Base-by-base conservation (phyloP, 2,888 invertebrate genomes). In the Anarsia innoxiella region DNA sequence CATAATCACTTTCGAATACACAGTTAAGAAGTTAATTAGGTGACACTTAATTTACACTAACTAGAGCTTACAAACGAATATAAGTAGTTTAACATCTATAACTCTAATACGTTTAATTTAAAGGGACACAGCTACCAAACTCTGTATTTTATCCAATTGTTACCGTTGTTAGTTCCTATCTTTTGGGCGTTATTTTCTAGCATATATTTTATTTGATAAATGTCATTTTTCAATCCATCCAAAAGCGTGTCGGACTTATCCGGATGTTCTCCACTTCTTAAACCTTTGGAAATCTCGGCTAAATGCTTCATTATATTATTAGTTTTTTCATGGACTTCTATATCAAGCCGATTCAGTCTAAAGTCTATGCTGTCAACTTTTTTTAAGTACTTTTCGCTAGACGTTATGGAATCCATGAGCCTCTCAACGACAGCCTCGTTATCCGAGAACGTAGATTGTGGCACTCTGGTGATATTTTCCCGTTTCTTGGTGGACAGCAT, bases 361-460 rank as follows among this genome's bases (percentile, higher is more conserved):
- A 72, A 84, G 45, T 80, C 77, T 37, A 85, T 78, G 44, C 68
- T 72, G 23, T 84, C 83, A n/a, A 84, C 63, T 56, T 79, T 82
- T 41, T 83, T 82, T 2, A 85, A 59, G 51, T 79, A 83, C 42
- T 72, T 80, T 50, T 83, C 84, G 47, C 76, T 80, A 2, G 77
- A 66, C 1, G 78, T 71, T 14, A 86, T 66, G 1, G 69, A 67
- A 4, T 84, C 80, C 66, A 85, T 59, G 2, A 86, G 48, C 41
- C 72, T 79, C 14, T 84, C 80, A 1, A 82, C 49, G 0, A 84
- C 75, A 3, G 56, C 61, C 3, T 82, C 82, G 42, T 66, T 74
- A n/a, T 83, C 79, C 1, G 56, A 45, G 32, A 39, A 10, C 1
- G 58, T 27, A 1, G 63, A 56, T 40, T 69, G 73, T 1, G 52